These are phyloP conservation scores for Daktulosphaira vitifoliae DNA, from an alignment of 1,140 invertebrate genomes.

Conservation along the genomic window DNA sequence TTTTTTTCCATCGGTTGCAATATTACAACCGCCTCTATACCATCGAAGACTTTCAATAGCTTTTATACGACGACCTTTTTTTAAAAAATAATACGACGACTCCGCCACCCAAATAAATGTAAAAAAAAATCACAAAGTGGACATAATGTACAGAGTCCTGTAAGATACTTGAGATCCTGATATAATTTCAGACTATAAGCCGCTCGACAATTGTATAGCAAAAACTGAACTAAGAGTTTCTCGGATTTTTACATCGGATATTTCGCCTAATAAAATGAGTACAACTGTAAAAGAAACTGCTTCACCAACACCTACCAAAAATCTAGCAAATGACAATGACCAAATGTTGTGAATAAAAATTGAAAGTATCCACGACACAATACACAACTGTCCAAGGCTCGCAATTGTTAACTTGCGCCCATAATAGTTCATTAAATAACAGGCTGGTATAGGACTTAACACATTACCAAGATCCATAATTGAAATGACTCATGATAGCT, in stretches of 20 bases:
- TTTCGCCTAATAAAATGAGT: conserved; percentile 81
- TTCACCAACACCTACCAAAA: conserved; percentile 53
- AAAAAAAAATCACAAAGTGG: conserved; percentile 53
- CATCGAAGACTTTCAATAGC: conserved; percentile 49
- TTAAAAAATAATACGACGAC: conserved; percentile 63
- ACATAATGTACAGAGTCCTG: conserved; percentile 54
- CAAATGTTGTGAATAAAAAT: conserved; percentile 7
- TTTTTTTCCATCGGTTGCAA: conserved; percentile 35
- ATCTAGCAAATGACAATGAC: conserved; percentile 31
- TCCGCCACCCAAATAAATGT: conserved; percentile 71
- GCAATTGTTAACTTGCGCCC: conserved; percentile 64
- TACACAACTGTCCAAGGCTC: conserved; percentile 51
- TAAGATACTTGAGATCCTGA: conserved; percentile 68
- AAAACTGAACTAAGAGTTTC: conserved; percentile 59
- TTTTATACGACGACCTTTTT: conserved; percentile 49
- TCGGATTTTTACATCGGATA: conserved; percentile 45
- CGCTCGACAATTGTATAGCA: conserved; percentile 67
- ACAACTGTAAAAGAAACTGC: conserved; percentile 66
- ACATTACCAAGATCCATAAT: conserved; percentile 38
- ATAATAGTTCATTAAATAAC: conserved; percentile 58
- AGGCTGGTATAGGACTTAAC: conserved; percentile 36
- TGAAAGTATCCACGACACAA: conserved; percentile 48
- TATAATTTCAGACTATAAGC: conserved; percentile 46
- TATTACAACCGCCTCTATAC: conserved; percentile 31
- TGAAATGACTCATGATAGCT: conserved; percentile 37